Conservation (phyloP, 2,797 vertebrate species). For the Catharus ustulatus region DNA sequence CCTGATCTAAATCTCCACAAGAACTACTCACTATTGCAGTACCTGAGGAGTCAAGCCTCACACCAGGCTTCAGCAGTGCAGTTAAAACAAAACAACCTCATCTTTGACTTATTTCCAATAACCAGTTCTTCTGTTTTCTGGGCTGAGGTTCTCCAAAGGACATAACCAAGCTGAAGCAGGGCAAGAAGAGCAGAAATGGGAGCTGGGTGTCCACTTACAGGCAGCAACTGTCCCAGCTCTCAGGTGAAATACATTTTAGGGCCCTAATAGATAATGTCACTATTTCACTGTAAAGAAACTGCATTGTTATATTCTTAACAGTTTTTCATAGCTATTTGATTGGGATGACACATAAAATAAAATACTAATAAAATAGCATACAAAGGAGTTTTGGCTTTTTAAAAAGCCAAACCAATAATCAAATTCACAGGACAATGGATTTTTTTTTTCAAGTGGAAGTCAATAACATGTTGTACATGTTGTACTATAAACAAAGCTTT, state of each 20-base stretch:
- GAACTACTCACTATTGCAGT: background rate
- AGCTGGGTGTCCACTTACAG: background rate
- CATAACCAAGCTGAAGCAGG: background rate
- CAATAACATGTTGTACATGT: background rate
- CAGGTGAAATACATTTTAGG: background rate
- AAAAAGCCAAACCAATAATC: background rate
- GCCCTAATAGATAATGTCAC: background rate
- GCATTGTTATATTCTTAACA: background rate
- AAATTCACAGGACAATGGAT: background rate
- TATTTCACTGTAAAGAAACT: background rate
- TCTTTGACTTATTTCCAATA: background rate
- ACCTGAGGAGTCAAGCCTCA: background rate
- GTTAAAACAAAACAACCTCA: background rate
- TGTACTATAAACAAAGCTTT: conserved; percentile 17
- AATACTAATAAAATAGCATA: background rate
- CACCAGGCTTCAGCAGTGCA: background rate
- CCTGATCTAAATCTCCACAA: background rate
- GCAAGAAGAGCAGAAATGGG: background rate
- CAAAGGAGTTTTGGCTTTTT: background rate
- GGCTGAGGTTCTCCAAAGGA: background rate
- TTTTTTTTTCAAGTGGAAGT: background rate
- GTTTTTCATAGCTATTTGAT: background rate
- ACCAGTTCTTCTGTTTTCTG: background rate
- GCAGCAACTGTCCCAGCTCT: background rate
- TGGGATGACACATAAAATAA: background rate